These are phyloP conservation scores for Drosophila flavopinicola DNA, from an alignment of 2,888 invertebrate genomes.

Conservation along the genomic window DNA sequence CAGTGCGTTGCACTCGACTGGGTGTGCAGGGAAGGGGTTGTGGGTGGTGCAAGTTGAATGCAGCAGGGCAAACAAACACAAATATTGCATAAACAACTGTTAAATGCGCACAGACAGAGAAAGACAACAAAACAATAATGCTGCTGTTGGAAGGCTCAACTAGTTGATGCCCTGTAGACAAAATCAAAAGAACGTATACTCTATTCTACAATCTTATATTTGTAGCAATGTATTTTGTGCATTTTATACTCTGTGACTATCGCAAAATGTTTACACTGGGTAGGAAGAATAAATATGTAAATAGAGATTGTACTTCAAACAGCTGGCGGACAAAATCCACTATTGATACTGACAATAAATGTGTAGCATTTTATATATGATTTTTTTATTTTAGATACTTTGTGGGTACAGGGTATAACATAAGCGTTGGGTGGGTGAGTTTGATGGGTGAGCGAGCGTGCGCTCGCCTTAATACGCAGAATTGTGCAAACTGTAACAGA, in stretches of 20 bases:
- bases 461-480: constrained; percentile 59
- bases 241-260: too few species aligned
- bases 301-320: too few species aligned
- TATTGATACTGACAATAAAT: too few species aligned
- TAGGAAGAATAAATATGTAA: too few species aligned
- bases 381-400: too few species aligned
- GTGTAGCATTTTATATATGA: too few species aligned
- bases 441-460: constrained; percentile 48
- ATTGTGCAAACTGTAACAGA: constrained; percentile 39
- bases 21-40: neutral
- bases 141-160: neutral
- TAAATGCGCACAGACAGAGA: constrained; percentile 43
- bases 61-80: constrained; percentile 40
- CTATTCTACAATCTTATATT: too few species aligned
- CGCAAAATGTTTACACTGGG: too few species aligned
- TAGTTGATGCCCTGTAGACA: neutral
- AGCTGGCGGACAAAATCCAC: too few species aligned
- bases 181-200: too few species aligned
- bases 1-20: constrained; percentile 14
- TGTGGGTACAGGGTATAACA: constrained; percentile 22
- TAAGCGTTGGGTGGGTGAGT: neutral
- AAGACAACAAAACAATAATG: constrained; percentile 11
- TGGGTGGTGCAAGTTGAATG: constrained; percentile 20
- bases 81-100: constrained; percentile 62
- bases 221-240: too few species aligned